Conservation (phyloP, 2,888 invertebrate species). For the Ctena decussata region DNA sequence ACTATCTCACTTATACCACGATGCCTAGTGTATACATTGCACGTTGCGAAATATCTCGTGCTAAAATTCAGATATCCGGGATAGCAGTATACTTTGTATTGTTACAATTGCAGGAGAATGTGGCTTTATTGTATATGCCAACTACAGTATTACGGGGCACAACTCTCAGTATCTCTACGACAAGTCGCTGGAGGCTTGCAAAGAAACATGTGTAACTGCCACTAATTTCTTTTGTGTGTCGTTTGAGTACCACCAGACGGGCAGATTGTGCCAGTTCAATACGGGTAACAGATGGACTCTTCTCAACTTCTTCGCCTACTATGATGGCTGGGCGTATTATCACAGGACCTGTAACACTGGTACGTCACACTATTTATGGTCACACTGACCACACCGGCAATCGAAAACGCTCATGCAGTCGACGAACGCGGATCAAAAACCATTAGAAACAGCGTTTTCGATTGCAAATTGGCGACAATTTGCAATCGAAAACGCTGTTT, state of each 20-base stretch:
- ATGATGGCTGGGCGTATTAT: conserved; percentile 55
- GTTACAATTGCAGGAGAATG: conserved; percentile 45
- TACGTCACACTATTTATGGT: no score
- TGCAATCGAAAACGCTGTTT: no score
- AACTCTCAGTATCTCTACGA: conserved; percentile 56
- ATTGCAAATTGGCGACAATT: no score
- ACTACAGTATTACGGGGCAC: conserved; percentile 43
- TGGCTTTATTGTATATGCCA: conserved; percentile 26
- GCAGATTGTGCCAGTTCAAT: conserved; percentile 56
- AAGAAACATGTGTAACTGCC: conserved; percentile 23
- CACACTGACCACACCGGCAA: no score
- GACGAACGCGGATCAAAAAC: no score
- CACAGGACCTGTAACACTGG: conserved; percentile 60
- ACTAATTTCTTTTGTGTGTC: conserved; percentile 47
- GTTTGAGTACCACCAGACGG: conserved; percentile 46
- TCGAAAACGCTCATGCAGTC: no score
- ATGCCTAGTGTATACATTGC: no score
- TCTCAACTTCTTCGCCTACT: conserved; percentile 13
- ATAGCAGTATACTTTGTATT: no score
- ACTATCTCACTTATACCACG: no score
- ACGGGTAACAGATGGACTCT: conserved; percentile 59
- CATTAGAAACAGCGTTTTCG: no score
- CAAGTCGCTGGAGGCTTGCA: conserved; percentile 42
- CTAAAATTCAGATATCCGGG: no score
- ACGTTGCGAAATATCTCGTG: no score